phyloP scores from a whole-genome alignment of 2,113 vertebrate species.

The Zingel zingel region DNA sequence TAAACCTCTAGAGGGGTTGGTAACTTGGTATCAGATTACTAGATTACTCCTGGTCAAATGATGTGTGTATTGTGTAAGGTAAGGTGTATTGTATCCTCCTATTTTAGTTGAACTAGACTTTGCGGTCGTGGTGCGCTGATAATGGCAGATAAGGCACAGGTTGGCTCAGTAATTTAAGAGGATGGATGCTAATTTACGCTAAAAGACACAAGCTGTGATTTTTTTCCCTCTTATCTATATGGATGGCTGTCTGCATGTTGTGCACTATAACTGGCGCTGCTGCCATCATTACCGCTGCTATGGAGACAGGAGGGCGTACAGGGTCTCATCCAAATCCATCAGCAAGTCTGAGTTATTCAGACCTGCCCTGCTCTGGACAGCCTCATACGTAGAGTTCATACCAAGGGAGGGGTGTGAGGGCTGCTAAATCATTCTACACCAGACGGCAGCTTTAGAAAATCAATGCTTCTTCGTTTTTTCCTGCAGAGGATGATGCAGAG shows the following conservation, averaged over 20 bases:
- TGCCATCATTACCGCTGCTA: conserved; percentile 80
- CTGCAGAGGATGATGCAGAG: conserved; percentile 35
- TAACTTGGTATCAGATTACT: conserved; percentile 35
- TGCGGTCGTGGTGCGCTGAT: conserved; percentile 56
- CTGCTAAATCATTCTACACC: conserved; percentile 71
- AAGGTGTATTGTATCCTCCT: conserved; percentile 42
- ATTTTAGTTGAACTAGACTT: conserved; percentile 47
- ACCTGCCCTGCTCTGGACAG: conserved; percentile 62
- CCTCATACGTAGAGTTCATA: conserved; percentile 64
- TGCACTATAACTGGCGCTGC: conserved; percentile 75
- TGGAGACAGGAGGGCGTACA: conserved; percentile 78
- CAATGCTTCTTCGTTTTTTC: conserved; percentile 47
- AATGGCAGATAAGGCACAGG: conserved; percentile 73
- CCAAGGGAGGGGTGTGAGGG: conserved; percentile 42
- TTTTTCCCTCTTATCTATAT: conserved; percentile 80
- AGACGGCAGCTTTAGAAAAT: conserved; percentile 74
- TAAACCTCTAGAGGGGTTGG: neutral
- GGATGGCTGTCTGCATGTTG: conserved; percentile 73
- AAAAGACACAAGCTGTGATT: conserved; percentile 78
- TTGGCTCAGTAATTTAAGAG: conserved; percentile 80
- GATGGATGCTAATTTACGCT: conserved; percentile 80
- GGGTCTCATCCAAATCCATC: conserved; percentile 80
- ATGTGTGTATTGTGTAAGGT: no score
- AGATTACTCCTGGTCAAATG: conserved; percentile 17
- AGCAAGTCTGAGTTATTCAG: conserved; percentile 78